A percentile compares a stretch with the other conserved stretches of the same genome.
Conservation (phyloP, 1,140 invertebrate species). For the Apis dorsata region DNA sequence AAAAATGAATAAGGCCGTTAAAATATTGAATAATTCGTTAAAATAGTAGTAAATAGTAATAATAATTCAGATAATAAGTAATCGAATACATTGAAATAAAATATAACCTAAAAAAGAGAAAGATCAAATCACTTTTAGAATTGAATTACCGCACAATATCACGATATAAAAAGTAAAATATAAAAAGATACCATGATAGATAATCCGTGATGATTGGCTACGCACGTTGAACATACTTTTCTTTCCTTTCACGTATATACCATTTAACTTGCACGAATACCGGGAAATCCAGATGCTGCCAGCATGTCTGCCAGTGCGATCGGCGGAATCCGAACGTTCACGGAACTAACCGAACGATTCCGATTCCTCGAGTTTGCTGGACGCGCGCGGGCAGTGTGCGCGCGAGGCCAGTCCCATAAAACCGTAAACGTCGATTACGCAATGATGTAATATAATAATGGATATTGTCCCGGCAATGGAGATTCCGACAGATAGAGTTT, state of each 20-base stretch:
- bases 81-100: too few species aligned
- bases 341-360: slow-evolving; percentile 49
- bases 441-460: slow-evolving; percentile 64
- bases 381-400: neutral
- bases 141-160: neutral
- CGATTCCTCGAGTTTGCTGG: slow-evolving; percentile 36
- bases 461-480: slow-evolving; percentile 48
- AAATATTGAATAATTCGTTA: neutral
- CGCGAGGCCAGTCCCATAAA: slow-evolving; percentile 51
- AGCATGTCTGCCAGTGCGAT: slow-evolving; percentile 60
- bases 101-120: neutral
- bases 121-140: neutral
- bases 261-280: slow-evolving; percentile 46
- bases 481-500: slow-evolving; percentile 55
- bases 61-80: too few species aligned
- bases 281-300: slow-evolving; percentile 54
- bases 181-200: neutral
- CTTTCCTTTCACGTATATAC: slow-evolving; percentile 42
- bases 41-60: too few species aligned
- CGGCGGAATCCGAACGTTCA: slow-evolving; percentile 42
- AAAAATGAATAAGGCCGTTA: neutral
- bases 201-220: neutral
- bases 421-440: slow-evolving; percentile 60
- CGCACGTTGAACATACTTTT: neutral
- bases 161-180: too few species aligned